Evolutionary conservation across 2,113 vertebrate species (phyloP), one percentile per base, ranked within the genome.

Genomic region (Hucho hucho): DNA sequence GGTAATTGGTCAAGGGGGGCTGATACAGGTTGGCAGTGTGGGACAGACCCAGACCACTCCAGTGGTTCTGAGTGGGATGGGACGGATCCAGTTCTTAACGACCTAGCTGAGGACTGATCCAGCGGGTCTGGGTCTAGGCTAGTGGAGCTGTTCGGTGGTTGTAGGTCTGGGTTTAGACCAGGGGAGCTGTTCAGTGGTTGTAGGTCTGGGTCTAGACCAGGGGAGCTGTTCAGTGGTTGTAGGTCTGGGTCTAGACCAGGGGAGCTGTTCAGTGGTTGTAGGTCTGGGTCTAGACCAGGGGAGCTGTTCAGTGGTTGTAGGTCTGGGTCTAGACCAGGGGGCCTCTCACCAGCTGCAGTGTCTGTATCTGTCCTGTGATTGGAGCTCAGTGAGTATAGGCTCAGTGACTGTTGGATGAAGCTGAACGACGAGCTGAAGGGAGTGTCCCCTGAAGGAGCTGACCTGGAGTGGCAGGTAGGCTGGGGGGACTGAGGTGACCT

Each of bases 371-470:
- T 25, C 37, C 29, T 11, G 26, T 5, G 66, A 81, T 66, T 18
- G 7, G 26, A 18, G 86, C 32, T 75, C 76, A 73, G 85, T 9
- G 37, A 43, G 28, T 66, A 77, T 0, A 11, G 86, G 68, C 78
- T 82, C 6, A 97, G 83, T 0, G 95, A 96, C 64, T 95, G 90
- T 53, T 86, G 93, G 75, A 98, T 98, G 84, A 98, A 98, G 83
- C 95, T 97, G 73, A 98, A 98, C 83, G 84, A 95, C 63, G 97
- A 98, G 79, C 81, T 91, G 61, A 97, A 97, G 65, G 14, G 49
- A 4, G 72, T 75, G 4, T 86, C 80, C 0, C 63, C 24, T 11
- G 68, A 28, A 13, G 65, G 7, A 28, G 73, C 13, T 26, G 25
- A 1, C 37, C 9, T 43, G 37, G 37, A 43, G 37, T 9, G 37